Base-by-base conservation (phyloP, 1,140 invertebrate genomes). In the Drosophila orosa region DNA sequence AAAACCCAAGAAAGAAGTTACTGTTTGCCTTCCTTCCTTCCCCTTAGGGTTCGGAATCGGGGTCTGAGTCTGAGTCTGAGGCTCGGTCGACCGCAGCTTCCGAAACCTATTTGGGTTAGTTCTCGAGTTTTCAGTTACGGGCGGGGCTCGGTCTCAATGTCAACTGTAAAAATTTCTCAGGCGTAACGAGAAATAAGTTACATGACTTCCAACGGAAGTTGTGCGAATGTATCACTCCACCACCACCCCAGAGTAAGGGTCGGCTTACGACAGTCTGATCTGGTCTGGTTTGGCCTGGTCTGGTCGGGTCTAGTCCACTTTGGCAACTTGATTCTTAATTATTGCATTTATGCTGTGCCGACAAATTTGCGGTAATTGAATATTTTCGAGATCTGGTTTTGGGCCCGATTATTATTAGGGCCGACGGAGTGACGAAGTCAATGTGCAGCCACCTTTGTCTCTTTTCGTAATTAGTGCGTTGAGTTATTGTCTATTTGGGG, bases 321-420 rank as follows among this genome's bases (percentile, higher is more conserved):
- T 50, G 66, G 58, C 83, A 83, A 83, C 83, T 83, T 90, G 75
- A 78, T 85, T 89, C 84, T 89, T 89, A 89, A 89, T 89, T 89
- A 89, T 90, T 89, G 77, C 85, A 89, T 89, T 90, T 84, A 89
- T 74, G 74, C 80, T 80, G 33, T 69, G 84, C 74, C 85, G 84
- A 89, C 84, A 89, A 89, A 89, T 89, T 84, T 89, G 85, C 74
- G 85, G 84, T 89, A 89, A 89, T 89, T 89, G 76, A 89, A 89
- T 89, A 89, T 84, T 74, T 24, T 83, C 58, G 15, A 65, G 66
- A 63, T 65, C 74, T 74, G 75, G 67, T 86, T 81, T 58, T 59
- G 39, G 35, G 24, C 55, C 65, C 60, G 27, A 33, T 33, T 50
- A 50, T 50, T 55, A 58, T 39, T 17, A n/a, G 31, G 58, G 33